phyloP scores from a whole-genome alignment of 2,888 invertebrate genomes.

The Linnaemya vulpina region DNA sequence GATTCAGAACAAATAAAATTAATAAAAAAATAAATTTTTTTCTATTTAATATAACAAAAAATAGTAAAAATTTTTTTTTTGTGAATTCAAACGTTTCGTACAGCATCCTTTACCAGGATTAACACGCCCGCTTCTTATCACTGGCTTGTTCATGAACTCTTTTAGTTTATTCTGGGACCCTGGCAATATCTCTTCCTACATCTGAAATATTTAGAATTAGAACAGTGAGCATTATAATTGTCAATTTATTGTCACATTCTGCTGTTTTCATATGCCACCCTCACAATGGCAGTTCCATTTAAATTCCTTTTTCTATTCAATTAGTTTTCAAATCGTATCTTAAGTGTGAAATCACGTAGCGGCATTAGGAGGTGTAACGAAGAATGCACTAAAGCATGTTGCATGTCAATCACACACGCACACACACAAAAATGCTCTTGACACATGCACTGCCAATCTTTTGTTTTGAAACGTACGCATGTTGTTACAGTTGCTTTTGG shows the following conservation, averaged over 20 bases:
- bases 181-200: too few species aligned
- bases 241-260: neutral
- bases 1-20: too few species aligned
- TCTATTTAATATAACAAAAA: too few species aligned
- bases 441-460: slow-evolving; percentile 38
- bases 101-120: too few species aligned
- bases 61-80: too few species aligned
- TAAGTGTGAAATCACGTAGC: slow-evolving; percentile 74
- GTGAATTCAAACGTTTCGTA: too few species aligned
- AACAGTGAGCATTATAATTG: slow-evolving; percentile 2
- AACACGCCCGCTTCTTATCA: too few species aligned
- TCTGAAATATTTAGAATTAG: neutral
- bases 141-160: too few species aligned
- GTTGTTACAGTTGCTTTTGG: neutral
- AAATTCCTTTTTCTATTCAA: slow-evolving; percentile 44
- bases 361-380: slow-evolving; percentile 55
- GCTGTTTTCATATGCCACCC: neutral
- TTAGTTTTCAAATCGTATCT: slow-evolving; percentile 70
- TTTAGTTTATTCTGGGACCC: too few species aligned
- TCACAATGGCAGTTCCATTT: slow-evolving; percentile 34
- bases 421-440: neutral
- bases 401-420: slow-evolving; percentile 30
- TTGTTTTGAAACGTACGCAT: slow-evolving; percentile 57
- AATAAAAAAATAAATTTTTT: too few species aligned
- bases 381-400: slow-evolving; percentile 26